phyloP scores from a whole-genome alignment of 2,113 vertebrate species.

The Helogale parvula region DNA sequence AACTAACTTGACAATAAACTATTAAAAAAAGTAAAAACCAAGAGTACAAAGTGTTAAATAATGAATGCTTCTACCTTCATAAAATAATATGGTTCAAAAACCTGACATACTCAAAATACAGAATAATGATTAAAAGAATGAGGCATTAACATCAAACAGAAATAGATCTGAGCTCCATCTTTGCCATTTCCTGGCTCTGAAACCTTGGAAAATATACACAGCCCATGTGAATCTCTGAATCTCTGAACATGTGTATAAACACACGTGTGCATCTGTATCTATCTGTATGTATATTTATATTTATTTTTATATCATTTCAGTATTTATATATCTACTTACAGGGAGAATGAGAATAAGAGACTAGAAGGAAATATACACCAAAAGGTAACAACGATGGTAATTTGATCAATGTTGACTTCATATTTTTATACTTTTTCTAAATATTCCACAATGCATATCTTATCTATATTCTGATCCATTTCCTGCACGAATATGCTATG shows the following conservation, averaged over 20 bases:
- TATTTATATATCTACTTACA: background rate
- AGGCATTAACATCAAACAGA: background rate
- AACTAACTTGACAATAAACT: no score
- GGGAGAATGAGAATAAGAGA: background rate
- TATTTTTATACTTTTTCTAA: constrained; percentile 1
- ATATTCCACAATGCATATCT: background rate
- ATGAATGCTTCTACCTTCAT: background rate
- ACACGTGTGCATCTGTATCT: background rate
- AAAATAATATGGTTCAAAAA: background rate
- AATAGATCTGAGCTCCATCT: background rate
- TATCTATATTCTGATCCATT: constrained; percentile 29
- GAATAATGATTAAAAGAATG: background rate
- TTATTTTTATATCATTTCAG: background rate
- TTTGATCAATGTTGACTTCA: background rate
- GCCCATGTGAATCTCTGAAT: background rate
- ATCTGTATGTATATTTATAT: background rate
- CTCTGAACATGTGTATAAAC: background rate
- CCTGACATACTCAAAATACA: background rate
- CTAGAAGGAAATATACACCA: background rate
- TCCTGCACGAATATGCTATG: background rate
- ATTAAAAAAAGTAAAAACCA: background rate
- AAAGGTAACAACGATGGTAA: background rate
- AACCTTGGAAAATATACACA: background rate
- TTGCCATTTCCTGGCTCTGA: background rate
- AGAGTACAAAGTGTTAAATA: background rate